Percentiles rank a stretch among this genome's conserved stretches.
Conservation (phyloP, 2,888 invertebrate genomes). For the Cosmopolites sordidus region DNA sequence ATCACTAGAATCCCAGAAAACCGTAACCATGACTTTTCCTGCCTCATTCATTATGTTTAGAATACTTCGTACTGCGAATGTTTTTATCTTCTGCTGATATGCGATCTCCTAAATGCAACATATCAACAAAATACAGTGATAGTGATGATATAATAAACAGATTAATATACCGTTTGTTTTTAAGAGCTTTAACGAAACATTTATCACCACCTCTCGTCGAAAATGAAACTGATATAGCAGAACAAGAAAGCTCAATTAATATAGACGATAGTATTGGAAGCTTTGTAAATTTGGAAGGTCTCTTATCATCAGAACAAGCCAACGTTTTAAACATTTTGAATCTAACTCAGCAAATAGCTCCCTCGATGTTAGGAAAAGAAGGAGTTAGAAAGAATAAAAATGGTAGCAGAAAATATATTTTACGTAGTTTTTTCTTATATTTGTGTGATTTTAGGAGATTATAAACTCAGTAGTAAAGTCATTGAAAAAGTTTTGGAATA, state of each 20-base stretch:
- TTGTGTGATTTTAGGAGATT: constrained; percentile 49
- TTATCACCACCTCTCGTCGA: constrained; percentile 57
- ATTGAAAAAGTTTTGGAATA: constrained; percentile 63
- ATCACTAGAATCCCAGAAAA: too few species aligned
- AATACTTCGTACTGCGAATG: too few species aligned
- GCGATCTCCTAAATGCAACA: too few species aligned
- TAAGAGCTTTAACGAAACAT: constrained; percentile 66
- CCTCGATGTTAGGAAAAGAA: constrained; percentile 58
- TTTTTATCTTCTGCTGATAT: too few species aligned
- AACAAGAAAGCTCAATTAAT: constrained; percentile 20
- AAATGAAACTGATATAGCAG: constrained; percentile 8
- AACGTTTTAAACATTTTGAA: constrained; percentile 61
- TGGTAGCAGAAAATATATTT: constrained; percentile 4
- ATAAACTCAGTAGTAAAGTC: constrained; percentile 58
- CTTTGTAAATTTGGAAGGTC: constrained; percentile 52
- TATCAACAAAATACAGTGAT: too few species aligned
- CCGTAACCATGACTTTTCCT: too few species aligned
- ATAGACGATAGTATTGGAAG: constrained; percentile 45
- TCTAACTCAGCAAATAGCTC: constrained; percentile 56
- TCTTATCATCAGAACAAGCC: constrained; percentile 64
- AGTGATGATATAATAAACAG: too few species aligned
- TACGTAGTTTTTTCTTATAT: not conserved
- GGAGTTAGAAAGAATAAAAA: constrained; percentile 56
- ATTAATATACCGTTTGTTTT: constrained; percentile 35
- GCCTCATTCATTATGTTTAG: too few species aligned